phyloP scores from a whole-genome alignment of 1,140 invertebrate species.

The Hylaeus anthracinus region DNA sequence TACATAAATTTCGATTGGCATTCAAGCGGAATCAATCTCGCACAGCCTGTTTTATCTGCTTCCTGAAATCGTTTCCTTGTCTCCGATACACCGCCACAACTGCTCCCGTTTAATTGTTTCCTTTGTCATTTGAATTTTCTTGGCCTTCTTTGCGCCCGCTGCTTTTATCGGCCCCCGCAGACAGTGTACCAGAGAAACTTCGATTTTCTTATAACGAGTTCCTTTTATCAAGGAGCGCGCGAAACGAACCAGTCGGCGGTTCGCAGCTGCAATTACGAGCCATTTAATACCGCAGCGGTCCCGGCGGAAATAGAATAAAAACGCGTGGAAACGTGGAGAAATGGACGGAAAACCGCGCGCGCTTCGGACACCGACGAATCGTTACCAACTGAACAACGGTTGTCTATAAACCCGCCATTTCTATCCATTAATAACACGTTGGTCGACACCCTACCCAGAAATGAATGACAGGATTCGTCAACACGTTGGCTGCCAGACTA shows the following conservation, averaged over 20 bases:
- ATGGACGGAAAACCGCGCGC: background rate
- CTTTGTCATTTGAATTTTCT: slow-evolving; percentile 38
- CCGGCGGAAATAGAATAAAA: background rate
- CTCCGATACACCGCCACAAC: background rate
- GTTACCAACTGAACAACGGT: slow-evolving; percentile 13
- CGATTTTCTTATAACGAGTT: slow-evolving; percentile 37
- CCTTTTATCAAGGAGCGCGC: slow-evolving; percentile 22
- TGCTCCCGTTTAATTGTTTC: slow-evolving; percentile 16
- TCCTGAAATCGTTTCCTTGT: slow-evolving; percentile 15
- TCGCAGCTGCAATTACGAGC: slow-evolving; percentile 8
- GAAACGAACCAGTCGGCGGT: background rate
- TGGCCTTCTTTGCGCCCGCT: background rate
- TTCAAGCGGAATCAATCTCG: slow-evolving; percentile 1
- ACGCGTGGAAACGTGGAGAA: too few relatives aligned
- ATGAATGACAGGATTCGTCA: too few relatives aligned
- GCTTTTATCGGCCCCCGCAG: slow-evolving; percentile 1
- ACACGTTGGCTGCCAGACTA: too few relatives aligned
- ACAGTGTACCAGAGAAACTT: slow-evolving; percentile 1
- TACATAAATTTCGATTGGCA: slow-evolving; percentile 5
- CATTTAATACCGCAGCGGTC: slow-evolving; percentile 13
- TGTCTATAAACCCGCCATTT: background rate
- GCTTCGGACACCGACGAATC: slow-evolving; percentile 8
- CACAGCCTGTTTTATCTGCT: background rate
- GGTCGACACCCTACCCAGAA: background rate
- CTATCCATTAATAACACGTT: slow-evolving; percentile 59